Conservation (phyloP, 1,140 invertebrate genomes). For the Mamestra configurata region DNA sequence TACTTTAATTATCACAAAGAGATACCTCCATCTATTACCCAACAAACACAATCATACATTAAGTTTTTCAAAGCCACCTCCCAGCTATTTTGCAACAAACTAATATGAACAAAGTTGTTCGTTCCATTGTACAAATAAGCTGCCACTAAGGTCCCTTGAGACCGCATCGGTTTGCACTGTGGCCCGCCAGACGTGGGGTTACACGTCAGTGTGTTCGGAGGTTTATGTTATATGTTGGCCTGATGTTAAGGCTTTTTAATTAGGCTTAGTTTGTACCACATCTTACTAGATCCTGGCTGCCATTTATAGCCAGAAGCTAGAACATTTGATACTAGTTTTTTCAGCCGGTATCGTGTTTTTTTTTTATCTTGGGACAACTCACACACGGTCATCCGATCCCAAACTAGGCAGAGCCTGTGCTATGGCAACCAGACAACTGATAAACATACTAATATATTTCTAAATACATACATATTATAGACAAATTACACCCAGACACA, state of each 20-base stretch:
- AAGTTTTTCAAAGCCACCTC: not conserved
- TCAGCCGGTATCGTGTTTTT: too few relatives aligned
- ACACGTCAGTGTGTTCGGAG: not conserved
- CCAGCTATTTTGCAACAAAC: not conserved
- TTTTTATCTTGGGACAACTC: too few relatives aligned
- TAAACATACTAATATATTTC: too few relatives aligned
- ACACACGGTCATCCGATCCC: too few relatives aligned
- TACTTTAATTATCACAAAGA: too few relatives aligned
- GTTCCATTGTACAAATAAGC: not conserved
- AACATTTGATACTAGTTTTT: too few relatives aligned
- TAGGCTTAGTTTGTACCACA: not conserved
- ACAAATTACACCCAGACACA: too few relatives aligned
- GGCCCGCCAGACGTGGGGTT: not conserved
- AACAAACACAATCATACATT: conserved; percentile 1
- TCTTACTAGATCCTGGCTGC: not conserved
- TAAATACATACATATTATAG: too few relatives aligned
- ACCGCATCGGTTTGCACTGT: not conserved
- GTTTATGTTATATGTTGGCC: not conserved
- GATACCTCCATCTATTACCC: not conserved
- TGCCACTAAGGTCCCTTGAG: not conserved
- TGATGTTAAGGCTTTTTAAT: not conserved
- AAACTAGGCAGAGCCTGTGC: too few relatives aligned
- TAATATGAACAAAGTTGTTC: conserved; percentile 12
- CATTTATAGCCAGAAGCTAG: too few relatives aligned
- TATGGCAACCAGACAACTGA: too few relatives aligned